phyloP scores from a whole-genome alignment of 2,888 invertebrate genomes.

The Pristionchus exspectatus region DNA sequence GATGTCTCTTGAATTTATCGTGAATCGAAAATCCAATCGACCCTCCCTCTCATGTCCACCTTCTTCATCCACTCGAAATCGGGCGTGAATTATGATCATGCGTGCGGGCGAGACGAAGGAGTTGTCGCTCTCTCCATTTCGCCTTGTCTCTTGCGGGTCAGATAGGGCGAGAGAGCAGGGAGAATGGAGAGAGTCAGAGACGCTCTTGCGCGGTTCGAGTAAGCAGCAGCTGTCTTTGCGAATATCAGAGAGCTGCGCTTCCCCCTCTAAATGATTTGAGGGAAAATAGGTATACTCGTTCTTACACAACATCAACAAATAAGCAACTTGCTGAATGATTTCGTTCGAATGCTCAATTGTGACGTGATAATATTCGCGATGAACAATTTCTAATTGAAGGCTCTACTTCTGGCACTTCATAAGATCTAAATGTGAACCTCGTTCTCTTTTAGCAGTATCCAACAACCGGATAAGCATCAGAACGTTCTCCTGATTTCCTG shows the following conservation, averaged over 20 bases:
- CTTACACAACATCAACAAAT: too few relatives aligned
- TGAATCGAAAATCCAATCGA: too few relatives aligned
- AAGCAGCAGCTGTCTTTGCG: background rate
- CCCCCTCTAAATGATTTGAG: background rate
- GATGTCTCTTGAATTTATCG: too few relatives aligned
- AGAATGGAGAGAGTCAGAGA: background rate
- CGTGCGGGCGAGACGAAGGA: background rate
- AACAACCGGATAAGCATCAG: too few relatives aligned
- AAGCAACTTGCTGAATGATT: background rate
- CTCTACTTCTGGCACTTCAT: too few relatives aligned
- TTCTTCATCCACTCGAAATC: background rate
- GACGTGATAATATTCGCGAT: too few relatives aligned
- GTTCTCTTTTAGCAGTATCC: too few relatives aligned
- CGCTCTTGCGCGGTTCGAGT: background rate
- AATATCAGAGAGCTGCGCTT: background rate
- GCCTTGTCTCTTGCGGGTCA: background rate
- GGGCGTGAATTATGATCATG: background rate
- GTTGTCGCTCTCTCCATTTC: constrained; percentile 11
- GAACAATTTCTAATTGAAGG: too few relatives aligned
- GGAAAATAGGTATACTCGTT: too few relatives aligned
- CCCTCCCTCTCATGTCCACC: too few relatives aligned
- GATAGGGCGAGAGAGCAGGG: background rate
- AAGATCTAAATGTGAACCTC: too few relatives aligned
- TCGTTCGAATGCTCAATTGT: background rate
- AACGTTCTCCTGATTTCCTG: too few relatives aligned